A percentile compares a stretch with the other conserved stretches of the same genome.
These are phyloP conservation scores for Drosophila bipectinata DNA, from an alignment of 1,140 invertebrate species.

Conservation along the genomic window DNA sequence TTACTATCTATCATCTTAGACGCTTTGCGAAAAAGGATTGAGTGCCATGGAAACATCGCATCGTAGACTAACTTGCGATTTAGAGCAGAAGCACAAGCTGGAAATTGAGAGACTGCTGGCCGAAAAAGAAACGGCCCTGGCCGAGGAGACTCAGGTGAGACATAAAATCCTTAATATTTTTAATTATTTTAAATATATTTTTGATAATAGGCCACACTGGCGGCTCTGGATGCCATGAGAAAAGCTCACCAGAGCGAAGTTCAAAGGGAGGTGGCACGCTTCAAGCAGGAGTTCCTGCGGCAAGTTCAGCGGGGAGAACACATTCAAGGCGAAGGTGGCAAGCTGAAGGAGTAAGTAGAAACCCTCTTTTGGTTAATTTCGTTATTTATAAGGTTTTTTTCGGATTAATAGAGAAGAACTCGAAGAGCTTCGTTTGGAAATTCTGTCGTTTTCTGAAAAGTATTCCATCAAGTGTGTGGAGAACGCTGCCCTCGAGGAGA, in stretches of 20 bases:
- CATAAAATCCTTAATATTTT: too few relatives aligned
- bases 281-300: slow-evolving; percentile 93
- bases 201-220: slow-evolving; percentile 86
- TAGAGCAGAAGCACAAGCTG: slow-evolving; percentile 92
- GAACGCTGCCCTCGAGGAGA: slow-evolving; percentile 93
- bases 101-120: slow-evolving; percentile 86
- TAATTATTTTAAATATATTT: background rate
- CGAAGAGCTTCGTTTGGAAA: slow-evolving; percentile 93
- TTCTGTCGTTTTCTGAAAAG: slow-evolving; percentile 94
- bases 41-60: slow-evolving; percentile 95
- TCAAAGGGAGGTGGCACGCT: slow-evolving; percentile 93
- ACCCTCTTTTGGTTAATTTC: background rate
- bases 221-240: slow-evolving; percentile 95
- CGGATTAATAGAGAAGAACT: slow-evolving; percentile 88
- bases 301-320: slow-evolving; percentile 87
- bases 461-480: slow-evolving; percentile 96
- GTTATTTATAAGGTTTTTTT: background rate
- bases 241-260: slow-evolving; percentile 97
- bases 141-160: slow-evolving; percentile 91
- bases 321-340: slow-evolving; percentile 62
- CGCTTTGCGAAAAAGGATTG: slow-evolving; percentile 93
- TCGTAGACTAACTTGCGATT: slow-evolving; percentile 91
- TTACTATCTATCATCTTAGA: slow-evolving; percentile 53
- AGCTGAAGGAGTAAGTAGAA: slow-evolving; percentile 72
- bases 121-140: slow-evolving; percentile 94